Percentiles rank a stretch among this genome's conserved stretches.
Conservation (phyloP, 92 coral and sea anemone genomes). For the Virgularia gustaviana region DNA sequence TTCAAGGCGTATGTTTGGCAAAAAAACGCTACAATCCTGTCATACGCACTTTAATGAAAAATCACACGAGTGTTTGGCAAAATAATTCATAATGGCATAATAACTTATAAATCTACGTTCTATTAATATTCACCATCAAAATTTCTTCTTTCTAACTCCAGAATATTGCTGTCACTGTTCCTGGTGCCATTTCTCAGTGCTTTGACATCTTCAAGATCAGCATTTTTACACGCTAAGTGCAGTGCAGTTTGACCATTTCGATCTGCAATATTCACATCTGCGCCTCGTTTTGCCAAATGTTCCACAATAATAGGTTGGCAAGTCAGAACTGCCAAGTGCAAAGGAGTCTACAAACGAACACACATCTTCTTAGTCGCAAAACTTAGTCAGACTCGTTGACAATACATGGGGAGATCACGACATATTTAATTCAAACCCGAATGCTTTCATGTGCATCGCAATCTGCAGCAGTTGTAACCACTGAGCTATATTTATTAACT, state of each 20-base stretch:
- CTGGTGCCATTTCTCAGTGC: constrained; percentile 57
- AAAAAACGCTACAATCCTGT: too few species aligned
- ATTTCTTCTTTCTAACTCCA: constrained; percentile 38
- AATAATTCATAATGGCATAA: too few species aligned
- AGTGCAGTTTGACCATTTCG: constrained; percentile 89
- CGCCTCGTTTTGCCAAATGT: constrained; percentile 63
- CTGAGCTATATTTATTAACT: too few species aligned
- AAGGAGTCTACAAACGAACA: constrained; percentile 65
- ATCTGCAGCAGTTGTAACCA: too few species aligned
- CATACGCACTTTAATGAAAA: too few species aligned
- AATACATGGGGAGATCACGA: too few species aligned
- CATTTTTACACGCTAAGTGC: constrained; percentile 86
- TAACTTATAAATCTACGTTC: not conserved
- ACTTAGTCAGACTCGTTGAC: not conserved
- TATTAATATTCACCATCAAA: constrained; percentile 90
- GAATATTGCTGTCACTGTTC: constrained; percentile 19
- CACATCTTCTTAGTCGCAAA: not conserved
- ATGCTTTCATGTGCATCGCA: too few species aligned
- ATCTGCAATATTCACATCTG: constrained; percentile 80
- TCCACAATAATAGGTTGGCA: constrained; percentile 64
- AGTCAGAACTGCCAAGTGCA: constrained; percentile 88
- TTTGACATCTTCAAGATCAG: constrained; percentile 59
- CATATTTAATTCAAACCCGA: too few species aligned
- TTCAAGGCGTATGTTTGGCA: too few species aligned
- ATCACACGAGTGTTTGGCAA: too few species aligned